phyloP scores from a whole-genome alignment of 2,113 vertebrate species.

The Neolamprologus cancellatus region DNA sequence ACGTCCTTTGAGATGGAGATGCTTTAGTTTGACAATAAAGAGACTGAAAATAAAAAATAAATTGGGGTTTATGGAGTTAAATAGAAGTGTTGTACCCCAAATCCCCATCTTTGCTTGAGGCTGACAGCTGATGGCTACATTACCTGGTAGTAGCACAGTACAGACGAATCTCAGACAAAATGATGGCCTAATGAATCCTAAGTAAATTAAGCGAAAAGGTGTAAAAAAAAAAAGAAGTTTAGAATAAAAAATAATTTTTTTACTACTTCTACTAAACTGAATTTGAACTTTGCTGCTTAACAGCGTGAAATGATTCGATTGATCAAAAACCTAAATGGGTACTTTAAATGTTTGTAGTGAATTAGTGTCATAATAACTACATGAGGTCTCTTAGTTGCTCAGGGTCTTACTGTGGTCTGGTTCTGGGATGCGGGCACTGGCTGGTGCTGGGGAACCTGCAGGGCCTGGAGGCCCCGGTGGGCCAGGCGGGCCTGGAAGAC shows the following conservation, averaged over 20 bases:
- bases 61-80: background rate
- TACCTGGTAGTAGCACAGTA: background rate
- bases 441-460: slow-evolving; percentile 46
- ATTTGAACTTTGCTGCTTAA: background rate
- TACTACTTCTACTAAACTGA: background rate
- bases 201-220: background rate
- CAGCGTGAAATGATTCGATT: background rate
- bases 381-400: background rate
- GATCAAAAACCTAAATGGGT: background rate
- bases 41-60: background rate
- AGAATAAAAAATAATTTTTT: background rate
- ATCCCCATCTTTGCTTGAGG: background rate
- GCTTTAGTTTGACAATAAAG: background rate
- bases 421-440: slow-evolving; percentile 53
- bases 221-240: background rate
- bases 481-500: slow-evolving; percentile 78
- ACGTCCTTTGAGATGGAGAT: background rate
- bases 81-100: background rate
- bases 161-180: background rate
- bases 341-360: background rate
- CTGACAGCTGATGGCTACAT: background rate
- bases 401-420: slow-evolving; percentile 62
- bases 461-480: slow-evolving; percentile 55
- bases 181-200: background rate
- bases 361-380: background rate